A percentile compares a stretch with the other conserved stretches of the same genome.
phyloP scores from a whole-genome alignment of 1,140 invertebrate species.

The Lepidurus apus region DNA sequence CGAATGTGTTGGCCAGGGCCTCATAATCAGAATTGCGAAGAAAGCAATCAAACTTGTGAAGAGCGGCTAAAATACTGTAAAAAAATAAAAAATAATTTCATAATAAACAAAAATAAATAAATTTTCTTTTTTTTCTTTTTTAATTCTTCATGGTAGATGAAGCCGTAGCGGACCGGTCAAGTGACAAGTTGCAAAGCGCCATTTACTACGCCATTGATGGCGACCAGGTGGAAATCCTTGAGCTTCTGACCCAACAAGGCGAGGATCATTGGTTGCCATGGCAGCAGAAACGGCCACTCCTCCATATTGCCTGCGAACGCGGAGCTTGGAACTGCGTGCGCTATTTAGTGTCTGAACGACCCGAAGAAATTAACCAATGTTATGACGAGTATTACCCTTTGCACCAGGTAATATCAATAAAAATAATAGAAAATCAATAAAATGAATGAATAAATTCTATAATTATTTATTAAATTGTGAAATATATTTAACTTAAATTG shows the following conservation, averaged over 20 bases:
- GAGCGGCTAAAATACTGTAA: slow-evolving; percentile 51
- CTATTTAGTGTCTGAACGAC: slow-evolving; percentile 57
- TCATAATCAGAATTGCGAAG: slow-evolving; percentile 64
- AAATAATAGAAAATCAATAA: neutral
- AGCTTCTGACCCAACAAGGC: slow-evolving; percentile 58
- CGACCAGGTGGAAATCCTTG: slow-evolving; percentile 58
- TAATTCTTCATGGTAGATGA: slow-evolving; percentile 38
- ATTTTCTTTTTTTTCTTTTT: too few species aligned
- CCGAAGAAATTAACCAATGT: slow-evolving; percentile 65
- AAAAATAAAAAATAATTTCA: slow-evolving; percentile 31
- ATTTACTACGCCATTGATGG: slow-evolving; percentile 67
- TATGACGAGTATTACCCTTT: slow-evolving; percentile 72
- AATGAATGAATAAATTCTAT: neutral
- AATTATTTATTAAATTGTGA: neutral
- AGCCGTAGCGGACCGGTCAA: slow-evolving; percentile 43
- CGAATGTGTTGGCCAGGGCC: slow-evolving; percentile 62
- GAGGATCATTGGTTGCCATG: slow-evolving; percentile 59
- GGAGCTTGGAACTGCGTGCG: slow-evolving; percentile 66
- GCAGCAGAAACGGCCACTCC: slow-evolving; percentile 53
- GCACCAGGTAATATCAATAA: slow-evolving; percentile 51
- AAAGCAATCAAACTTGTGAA: slow-evolving; percentile 61
- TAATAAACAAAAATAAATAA: slow-evolving; percentile 28
- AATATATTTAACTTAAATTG: neutral
- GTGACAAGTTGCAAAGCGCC: slow-evolving; percentile 62
- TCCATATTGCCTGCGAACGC: slow-evolving; percentile 62